phyloP scores from a whole-genome alignment of 2,888 invertebrate species.

The Harpagoxenus sublaevis region DNA sequence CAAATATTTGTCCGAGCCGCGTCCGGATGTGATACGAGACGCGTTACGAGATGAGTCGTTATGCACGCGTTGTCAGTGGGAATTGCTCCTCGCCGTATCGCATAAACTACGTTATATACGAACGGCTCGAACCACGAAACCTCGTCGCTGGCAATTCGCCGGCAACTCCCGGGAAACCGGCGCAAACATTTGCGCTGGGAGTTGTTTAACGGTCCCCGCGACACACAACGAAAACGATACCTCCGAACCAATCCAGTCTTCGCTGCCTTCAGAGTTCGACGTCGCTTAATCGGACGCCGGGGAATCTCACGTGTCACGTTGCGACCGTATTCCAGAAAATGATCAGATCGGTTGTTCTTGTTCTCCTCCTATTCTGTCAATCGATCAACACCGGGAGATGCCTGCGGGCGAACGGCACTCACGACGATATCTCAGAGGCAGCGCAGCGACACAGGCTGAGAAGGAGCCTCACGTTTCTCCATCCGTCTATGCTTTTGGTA shows the following conservation, averaged over 20 bases:
- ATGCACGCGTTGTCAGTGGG: slow-evolving; percentile 27
- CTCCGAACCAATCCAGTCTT: slow-evolving; percentile 50
- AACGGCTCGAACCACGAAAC: slow-evolving; percentile 9
- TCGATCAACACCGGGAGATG: slow-evolving; percentile 32
- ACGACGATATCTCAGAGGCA: slow-evolving; percentile 48
- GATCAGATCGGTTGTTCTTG: slow-evolving; percentile 50
- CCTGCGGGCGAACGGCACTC: slow-evolving; percentile 24
- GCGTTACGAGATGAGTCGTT: slow-evolving; percentile 13
- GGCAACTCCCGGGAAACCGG: slow-evolving; percentile 28
- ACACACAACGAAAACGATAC: slow-evolving; percentile 36
- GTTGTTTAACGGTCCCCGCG: slow-evolving; percentile 36
- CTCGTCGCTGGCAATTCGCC: slow-evolving; percentile 28
- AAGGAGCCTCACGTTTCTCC: slow-evolving; percentile 79
- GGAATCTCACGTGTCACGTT: slow-evolving; percentile 22
- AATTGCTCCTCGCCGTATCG: slow-evolving; percentile 25
- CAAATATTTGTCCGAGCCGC: slow-evolving; percentile 36
- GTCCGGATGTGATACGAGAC: slow-evolving; percentile 2
- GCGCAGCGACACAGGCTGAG: slow-evolving; percentile 59
- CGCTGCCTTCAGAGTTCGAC: slow-evolving; percentile 10
- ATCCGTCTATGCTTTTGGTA: slow-evolving; percentile 79
- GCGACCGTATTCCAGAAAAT: slow-evolving; percentile 9
- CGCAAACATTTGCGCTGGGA: slow-evolving; percentile 39
- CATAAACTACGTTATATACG: slow-evolving; percentile 18
- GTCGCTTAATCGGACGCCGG: slow-evolving; percentile 39
- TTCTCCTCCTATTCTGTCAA: slow-evolving; percentile 52